Evolutionary conservation across 1,140 invertebrate species (phyloP).

Genomic region (Drosophila pandora): DNA sequence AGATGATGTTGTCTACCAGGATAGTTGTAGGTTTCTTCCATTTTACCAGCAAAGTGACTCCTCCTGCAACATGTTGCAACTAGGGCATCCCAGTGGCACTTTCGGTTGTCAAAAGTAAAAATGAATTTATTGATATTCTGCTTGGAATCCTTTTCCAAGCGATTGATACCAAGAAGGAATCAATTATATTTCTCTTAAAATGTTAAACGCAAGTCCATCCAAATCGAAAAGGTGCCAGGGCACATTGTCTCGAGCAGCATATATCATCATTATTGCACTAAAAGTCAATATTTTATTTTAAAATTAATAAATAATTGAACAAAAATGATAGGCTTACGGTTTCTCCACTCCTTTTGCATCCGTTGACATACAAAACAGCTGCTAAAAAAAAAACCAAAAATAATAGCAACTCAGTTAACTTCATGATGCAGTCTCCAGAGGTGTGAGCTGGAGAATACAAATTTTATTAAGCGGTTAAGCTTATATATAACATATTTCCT

Average conservation of each 20-base stretch:
- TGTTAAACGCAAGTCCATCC: not conserved
- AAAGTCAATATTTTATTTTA: not conserved
- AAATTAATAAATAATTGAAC: too few relatives aligned
- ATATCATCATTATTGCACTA: not conserved
- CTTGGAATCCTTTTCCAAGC: not conserved
- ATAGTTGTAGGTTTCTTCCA: not conserved
- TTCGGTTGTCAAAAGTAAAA: not conserved
- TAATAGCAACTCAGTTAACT: not conserved
- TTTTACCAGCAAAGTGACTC: not conserved
- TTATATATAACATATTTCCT: not conserved
- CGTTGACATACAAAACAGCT: not conserved
- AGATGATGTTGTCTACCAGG: conserved; percentile 21
- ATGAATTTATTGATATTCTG: not conserved
- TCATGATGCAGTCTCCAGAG: not conserved
- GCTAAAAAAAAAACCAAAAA: not conserved
- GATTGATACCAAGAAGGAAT: not conserved
- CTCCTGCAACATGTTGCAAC: conserved; percentile 1
- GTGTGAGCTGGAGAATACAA: not conserved
- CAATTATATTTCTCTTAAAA: too few relatives aligned
- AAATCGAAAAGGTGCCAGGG: not conserved
- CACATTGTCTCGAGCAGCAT: not conserved
- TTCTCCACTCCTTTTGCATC: not conserved
- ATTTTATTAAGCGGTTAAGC: not conserved
- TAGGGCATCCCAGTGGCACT: not conserved
- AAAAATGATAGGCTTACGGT: not conserved